Conservation (phyloP, 2,113 vertebrate species). For the Melanocharis versteri region DNA sequence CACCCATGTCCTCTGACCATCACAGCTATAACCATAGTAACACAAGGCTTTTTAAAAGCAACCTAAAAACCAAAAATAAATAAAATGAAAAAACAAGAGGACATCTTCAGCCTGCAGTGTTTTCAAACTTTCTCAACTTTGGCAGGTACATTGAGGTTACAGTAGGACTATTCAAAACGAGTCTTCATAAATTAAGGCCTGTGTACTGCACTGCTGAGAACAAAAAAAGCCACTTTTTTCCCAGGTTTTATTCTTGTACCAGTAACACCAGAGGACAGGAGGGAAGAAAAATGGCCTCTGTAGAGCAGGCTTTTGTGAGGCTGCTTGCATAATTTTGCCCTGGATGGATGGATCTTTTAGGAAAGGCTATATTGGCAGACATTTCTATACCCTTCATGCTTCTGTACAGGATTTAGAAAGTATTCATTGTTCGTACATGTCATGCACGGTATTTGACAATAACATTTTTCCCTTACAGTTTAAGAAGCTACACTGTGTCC, state of each 20-base stretch:
- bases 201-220: not conserved
- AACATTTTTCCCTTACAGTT: not conserved
- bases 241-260: not conserved
- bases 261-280: not conserved
- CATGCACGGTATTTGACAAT: not conserved
- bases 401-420: conserved; percentile 17
- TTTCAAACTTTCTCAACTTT: not conserved
- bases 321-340: not conserved
- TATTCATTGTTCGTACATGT: not conserved
- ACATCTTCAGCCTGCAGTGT: not conserved
- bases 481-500: not conserved
- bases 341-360: not conserved
- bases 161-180: not conserved
- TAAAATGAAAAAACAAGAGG: not conserved
- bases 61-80: not conserved
- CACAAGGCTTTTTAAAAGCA: not conserved
- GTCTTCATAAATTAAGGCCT: not conserved
- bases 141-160: not conserved
- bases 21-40: not conserved
- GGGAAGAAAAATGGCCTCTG: not conserved
- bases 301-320: not conserved
- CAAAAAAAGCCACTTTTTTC: not conserved
- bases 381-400: not conserved
- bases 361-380: not conserved
- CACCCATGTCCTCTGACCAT: not conserved